Evolutionary conservation across 2,113 vertebrate species (phyloP), one percentile per base, ranked within the genome.

Genomic region (Tetrao urogallus): DNA sequence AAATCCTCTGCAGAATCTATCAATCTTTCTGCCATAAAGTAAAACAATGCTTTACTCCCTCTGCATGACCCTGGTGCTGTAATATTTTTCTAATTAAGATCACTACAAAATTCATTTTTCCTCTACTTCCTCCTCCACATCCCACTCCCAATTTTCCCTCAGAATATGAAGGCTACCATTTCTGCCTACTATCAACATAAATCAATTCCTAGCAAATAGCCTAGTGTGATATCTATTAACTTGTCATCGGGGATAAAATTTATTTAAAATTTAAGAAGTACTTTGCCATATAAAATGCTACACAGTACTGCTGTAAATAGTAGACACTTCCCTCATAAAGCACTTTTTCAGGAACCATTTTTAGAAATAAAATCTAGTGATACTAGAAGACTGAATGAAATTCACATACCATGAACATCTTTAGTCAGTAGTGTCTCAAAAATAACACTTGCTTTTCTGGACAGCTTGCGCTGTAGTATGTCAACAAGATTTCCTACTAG

Each of bases 41-140:
- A 17, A 65, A 94, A 90, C 28, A 72, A n/a, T 85, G 85, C 61
- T 95, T 91, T 45, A 63, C 32, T 80, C 38, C 40, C 58, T 82
- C 93, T 65, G 25, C 73, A 61, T 91, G 82, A 92, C 80, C 58
- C 57, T 91, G 65, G 38, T 75, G 60, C 63, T 93, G 67, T 94
- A 94, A 97, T 96, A 93, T 96, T 95, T 94, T 96, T 95, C 79
- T 94, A 96, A 97, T 97, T 96, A 97, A 88, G 82, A 91, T 89
- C 83, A 79, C 57, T 81, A 90, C 78, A 95, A 95, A 97, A 95
- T 92, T 95, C 70, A 95, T 94, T 92, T 94, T 95, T 92, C 79
- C 95, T 92, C 81, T 88, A 87, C 70, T 92, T 88, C 67, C 76
- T 94, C 47, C 86, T 70, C 75, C 67, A 83, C 85, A 88, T 86